Evolutionary conservation across 2,888 invertebrate genomes (phyloP).

Genomic region (Himalopsyche japonica): DNA sequence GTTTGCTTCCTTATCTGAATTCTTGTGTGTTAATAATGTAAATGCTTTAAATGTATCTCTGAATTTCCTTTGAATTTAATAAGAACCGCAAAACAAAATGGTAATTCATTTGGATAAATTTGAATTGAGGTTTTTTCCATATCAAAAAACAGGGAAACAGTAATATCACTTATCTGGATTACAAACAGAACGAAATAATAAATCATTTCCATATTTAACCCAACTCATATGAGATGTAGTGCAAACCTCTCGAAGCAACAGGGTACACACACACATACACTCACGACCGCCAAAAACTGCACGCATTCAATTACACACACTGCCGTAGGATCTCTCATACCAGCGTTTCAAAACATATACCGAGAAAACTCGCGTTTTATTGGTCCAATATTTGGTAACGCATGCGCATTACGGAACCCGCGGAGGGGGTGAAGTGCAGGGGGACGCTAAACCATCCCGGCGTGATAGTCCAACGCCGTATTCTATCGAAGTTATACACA

Average conservation of each 20-base stretch:
- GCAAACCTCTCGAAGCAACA: slow-evolving; percentile 28
- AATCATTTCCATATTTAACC: not conserved
- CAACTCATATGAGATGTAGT: not conserved
- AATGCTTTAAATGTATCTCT: too few species aligned
- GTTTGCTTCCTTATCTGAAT: too few species aligned
- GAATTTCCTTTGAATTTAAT: too few species aligned
- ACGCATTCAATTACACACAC: not conserved
- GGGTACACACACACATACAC: slow-evolving; percentile 16
- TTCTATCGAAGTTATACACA: slow-evolving; percentile 29
- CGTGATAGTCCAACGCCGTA: slow-evolving; percentile 40
- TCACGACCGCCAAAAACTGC: not conserved
- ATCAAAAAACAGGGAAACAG: not conserved
- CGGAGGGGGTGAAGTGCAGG: slow-evolving; percentile 39
- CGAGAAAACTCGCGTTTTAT: not conserved
- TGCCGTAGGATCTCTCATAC: not conserved
- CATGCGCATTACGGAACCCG: slow-evolving; percentile 6
- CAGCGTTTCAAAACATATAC: slow-evolving; percentile 3
- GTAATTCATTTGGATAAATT: not conserved
- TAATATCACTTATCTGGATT: not conserved
- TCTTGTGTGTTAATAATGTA: too few species aligned
- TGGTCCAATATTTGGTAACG: slow-evolving; percentile 2
- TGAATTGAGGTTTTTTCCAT: not conserved
- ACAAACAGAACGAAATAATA: not conserved
- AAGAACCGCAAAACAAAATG: too few species aligned
- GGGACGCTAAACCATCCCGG: slow-evolving; percentile 47